Base-by-base conservation (phyloP, 1,140 invertebrate species). In the Dendrolimus punctatus region DNA sequence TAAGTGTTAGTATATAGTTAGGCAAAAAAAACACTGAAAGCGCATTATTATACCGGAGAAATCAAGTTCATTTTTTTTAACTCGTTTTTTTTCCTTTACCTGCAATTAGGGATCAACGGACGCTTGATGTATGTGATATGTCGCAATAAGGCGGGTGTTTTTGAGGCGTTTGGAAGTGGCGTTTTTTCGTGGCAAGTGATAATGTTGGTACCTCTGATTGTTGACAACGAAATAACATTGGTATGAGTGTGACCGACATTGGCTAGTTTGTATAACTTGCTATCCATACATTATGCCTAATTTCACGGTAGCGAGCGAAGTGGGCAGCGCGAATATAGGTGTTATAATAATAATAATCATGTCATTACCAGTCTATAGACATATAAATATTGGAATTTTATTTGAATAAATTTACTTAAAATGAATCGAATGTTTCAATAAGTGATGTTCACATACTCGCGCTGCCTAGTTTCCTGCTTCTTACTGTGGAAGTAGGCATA, bases 1-100 rank as follows among this genome's bases (percentile, higher is more conserved):
- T 85, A 85, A 85, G 78, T 75, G 43, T 64, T 85, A 85, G 82
- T 67, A 70, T 69, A 70, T 85, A 85, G 82, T 80, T 85, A 85
- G 82, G 80, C 71, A 67, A 85, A 83, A 76, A 79, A 23, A 23
- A 23, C 68, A 75, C 66, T 77, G 70, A 75, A 75, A 64, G 65
- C 71, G 71, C 69, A 76, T 23, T 23, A 23, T 23, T 23, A 23
- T 55, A 73, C 72, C 72, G 69, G 68, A 66, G 64, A 71, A 73
- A 77, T 71, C 65, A 68, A 62, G 42, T 45, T 7, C 4, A 36
- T 23, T 23, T 23, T 23, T 23, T 23, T 23, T 23, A 23, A 23
- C 23, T 23, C 23, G 23, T 23, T 23, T 50, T 40, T 51, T 51
- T 67, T 76, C 73, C 71, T 72, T 82, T 77, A 79, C 68, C 72